Evolutionary conservation across 1,140 invertebrate species (phyloP), one percentile per base, ranked within the genome.

Genomic region (Zaprionus capensis): DNA sequence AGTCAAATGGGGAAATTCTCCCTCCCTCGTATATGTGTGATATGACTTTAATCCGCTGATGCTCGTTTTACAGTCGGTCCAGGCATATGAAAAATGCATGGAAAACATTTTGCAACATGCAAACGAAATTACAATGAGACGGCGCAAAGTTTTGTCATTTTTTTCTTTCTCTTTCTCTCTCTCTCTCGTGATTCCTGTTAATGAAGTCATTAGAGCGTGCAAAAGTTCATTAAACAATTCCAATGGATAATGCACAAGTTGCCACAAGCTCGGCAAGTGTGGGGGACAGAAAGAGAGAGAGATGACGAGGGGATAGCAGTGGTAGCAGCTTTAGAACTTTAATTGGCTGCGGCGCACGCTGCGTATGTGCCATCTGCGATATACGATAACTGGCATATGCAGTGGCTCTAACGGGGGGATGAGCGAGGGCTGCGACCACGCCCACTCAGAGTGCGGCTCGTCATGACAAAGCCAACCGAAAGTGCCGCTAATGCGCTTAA

Each of bases 221-320:
- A 65, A 84, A 90, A 90, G 85, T 90, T 90, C 85, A 90, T 90
- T 90, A 90, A 85, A 81, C 85, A 88, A 90, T 82, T 90, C 85
- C 77, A 80, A 79, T 79, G 85, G 84, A 88, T 84, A 90, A 84
- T 81, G 84, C 69, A 87, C 64, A 81, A 88, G 73, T 61, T 68
- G 44, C 46, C 58, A 64, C 11, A 24, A 58, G 44, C 68, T 65
- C 53, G 34, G 56, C 41, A 12, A 20, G 24, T 31, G 61, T 14
- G 20, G 36, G 44, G 53, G 24, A 22, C 11, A 20, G n/a, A 6
- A 63, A 55, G 66, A 31, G 36, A 11, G 28, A 22, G 14, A 22
- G 36, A 11, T 26, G 12, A 15, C 14, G 36, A 17, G 17, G 17
- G 7, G 34, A 6, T 61, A n/a, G 38, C n/a, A 53, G 49, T 46